Conservation (phyloP, 2,888 invertebrate genomes). For the Dorcus hopei region DNA sequence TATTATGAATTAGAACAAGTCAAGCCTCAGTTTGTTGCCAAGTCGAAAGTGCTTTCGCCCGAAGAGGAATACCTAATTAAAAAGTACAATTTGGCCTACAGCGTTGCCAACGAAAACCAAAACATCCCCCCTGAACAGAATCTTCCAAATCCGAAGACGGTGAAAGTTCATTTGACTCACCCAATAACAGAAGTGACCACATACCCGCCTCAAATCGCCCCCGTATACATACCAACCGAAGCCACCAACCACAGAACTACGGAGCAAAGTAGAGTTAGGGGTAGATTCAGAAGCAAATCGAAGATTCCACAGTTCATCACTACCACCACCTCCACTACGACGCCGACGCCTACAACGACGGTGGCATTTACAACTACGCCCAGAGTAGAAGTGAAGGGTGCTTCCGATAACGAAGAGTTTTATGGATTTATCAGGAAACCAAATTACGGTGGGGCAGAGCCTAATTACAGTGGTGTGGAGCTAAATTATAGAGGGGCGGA, state of each 20-base stretch:
- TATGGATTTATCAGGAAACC: conserved; percentile 54
- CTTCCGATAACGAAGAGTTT: conserved; percentile 41
- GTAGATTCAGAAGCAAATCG: no score
- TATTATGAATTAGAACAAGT: no score
- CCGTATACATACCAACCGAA: no score
- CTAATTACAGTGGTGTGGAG: conserved; percentile 9
- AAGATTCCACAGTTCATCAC: no score
- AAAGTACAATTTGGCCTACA: conserved; percentile 19
- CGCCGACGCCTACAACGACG: no score
- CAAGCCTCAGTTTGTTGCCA: conserved; percentile 13
- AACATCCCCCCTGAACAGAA: conserved; percentile 1
- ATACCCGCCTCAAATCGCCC: no score
- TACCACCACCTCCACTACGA: no score
- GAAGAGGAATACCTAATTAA: conserved; percentile 18
- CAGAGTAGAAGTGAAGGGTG: conserved; percentile 21
- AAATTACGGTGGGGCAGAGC: conserved; percentile 38
- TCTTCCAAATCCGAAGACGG: conserved; percentile 23
- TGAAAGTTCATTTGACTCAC: conserved; percentile 18
- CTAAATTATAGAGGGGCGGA: conserved; percentile 9
- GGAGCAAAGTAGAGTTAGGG: no score
- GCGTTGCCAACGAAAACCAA: conserved; percentile 26
- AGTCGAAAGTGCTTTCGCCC: conserved; percentile 12
- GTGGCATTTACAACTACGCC: conserved; percentile 23
- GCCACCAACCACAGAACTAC: no score
- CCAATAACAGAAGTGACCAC: no score